A percentile compares a stretch with the other conserved stretches of the same genome.
phyloP scores from a whole-genome alignment of 2,888 invertebrate species.

The Mesorhabditis spiculigera region DNA sequence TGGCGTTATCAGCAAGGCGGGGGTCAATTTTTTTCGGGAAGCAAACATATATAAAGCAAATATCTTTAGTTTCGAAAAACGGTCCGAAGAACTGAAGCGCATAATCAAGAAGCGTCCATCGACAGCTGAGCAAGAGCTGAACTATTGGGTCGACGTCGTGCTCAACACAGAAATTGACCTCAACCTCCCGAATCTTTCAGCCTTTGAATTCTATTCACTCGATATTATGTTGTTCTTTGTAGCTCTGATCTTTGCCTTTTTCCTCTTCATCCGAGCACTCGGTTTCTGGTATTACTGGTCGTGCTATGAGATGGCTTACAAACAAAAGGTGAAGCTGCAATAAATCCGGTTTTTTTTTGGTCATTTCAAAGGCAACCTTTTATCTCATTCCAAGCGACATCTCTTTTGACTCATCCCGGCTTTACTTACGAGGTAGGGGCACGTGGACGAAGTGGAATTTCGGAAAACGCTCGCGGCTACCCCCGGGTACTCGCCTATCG shows the following conservation, averaged over 20 bases:
- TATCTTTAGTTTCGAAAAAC: slow-evolving; percentile 3
- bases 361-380: no score
- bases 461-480: no score
- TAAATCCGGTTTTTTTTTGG: not conserved
- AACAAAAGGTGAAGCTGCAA: slow-evolving; percentile 12
- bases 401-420: no score
- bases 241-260: not conserved
- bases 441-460: no score
- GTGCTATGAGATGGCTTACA: slow-evolving; percentile 19
- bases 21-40: no score
- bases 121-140: slow-evolving; percentile 3
- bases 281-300: slow-evolving; percentile 15
- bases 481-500: no score
- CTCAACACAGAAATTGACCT: slow-evolving; percentile 8
- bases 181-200: slow-evolving; percentile 7
- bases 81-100: not conserved
- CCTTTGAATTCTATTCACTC: slow-evolving; percentile 10
- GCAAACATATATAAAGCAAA: no score
- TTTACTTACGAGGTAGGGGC: no score
- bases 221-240: slow-evolving; percentile 9
- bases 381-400: no score
- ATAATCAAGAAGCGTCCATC: slow-evolving; percentile 8
- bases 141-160: slow-evolving; percentile 12
- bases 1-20: no score
- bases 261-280: not conserved